Conservation (phyloP, 2,888 invertebrate genomes). For the Rhaphigaster nebulosa region DNA sequence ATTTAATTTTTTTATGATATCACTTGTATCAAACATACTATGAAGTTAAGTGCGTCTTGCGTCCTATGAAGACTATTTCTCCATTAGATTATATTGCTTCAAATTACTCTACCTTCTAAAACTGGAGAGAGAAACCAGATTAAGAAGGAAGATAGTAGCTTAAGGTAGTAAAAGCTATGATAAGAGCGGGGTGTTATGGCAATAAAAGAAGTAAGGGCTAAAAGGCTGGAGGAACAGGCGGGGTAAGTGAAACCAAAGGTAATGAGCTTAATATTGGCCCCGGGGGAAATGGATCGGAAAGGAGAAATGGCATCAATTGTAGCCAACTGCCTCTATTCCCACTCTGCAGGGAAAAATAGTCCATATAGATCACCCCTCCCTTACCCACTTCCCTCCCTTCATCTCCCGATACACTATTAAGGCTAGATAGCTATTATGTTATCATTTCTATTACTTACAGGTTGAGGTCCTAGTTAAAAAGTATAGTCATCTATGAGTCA, state of each 20-base stretch:
- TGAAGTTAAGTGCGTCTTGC: too few species aligned
- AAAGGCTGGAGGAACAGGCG: slow-evolving; percentile 1
- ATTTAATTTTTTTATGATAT: too few species aligned
- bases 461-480: not conserved
- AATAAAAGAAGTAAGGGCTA: slow-evolving; percentile 21
- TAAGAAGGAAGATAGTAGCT: not conserved
- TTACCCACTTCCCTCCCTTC: not conserved
- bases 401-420: not conserved
- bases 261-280: slow-evolving; percentile 47
- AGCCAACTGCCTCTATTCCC: slow-evolving; percentile 47
- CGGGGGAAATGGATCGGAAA: slow-evolving; percentile 45
- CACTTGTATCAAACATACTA: too few species aligned
- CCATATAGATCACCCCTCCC: slow-evolving; percentile 4
- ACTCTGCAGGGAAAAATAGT: slow-evolving; percentile 27
- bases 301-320: slow-evolving; percentile 49
- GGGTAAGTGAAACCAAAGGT: slow-evolving; percentile 45
- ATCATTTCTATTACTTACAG: not conserved
- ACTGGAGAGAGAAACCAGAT: not conserved
- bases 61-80: too few species aligned
- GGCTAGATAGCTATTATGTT: not conserved
- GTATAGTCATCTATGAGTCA: not conserved
- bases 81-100: too few species aligned
- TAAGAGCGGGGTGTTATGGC: slow-evolving; percentile 18
- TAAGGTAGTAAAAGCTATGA: not conserved
- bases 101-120: not conserved